Percentiles rank a stretch among this genome's conserved stretches.
phyloP scores from a whole-genome alignment of 2,113 vertebrate species.

The Promerops cafer region DNA sequence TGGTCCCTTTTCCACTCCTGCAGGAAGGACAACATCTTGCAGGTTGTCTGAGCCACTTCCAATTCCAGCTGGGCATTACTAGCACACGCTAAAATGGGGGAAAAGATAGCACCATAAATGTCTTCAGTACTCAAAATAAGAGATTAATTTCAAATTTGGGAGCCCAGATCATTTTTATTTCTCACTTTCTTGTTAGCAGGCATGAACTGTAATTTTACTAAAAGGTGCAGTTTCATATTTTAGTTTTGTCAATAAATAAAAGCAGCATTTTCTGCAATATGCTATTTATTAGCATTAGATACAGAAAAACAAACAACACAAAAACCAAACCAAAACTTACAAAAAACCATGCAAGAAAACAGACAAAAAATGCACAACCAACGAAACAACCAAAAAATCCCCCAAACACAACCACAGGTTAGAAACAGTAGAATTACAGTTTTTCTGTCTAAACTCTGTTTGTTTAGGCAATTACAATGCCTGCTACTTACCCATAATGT shows the following conservation, averaged over 20 bases:
- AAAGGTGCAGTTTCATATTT: neutral
- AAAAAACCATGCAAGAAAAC: neutral
- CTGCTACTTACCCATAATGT: conserved; percentile 41
- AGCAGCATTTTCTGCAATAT: neutral
- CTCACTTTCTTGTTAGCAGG: neutral
- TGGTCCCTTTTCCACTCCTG: neutral
- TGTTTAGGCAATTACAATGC: conserved; percentile 34
- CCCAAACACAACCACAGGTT: neutral
- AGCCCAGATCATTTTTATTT: neutral
- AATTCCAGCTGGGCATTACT: neutral
- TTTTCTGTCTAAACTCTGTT: conserved; percentile 13
- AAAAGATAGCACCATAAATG: neutral
- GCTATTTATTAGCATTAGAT: neutral
- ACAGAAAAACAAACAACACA: neutral
- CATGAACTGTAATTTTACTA: neutral
- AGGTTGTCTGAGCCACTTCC: neutral
- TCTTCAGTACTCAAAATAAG: neutral
- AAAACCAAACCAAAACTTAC: neutral
- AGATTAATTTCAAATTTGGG: neutral
- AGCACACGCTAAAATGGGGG: neutral
- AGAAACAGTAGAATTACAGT: neutral
- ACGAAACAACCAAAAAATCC: neutral
- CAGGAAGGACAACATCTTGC: neutral
- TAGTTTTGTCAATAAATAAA: neutral
- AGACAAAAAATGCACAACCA: neutral